Evolutionary conservation across 30 jellyfish, hydroid and myxozoan genomes (phyloP), one percentile per base, ranked within the genome.

Genomic region (Phacellophora camtschatica): DNA sequence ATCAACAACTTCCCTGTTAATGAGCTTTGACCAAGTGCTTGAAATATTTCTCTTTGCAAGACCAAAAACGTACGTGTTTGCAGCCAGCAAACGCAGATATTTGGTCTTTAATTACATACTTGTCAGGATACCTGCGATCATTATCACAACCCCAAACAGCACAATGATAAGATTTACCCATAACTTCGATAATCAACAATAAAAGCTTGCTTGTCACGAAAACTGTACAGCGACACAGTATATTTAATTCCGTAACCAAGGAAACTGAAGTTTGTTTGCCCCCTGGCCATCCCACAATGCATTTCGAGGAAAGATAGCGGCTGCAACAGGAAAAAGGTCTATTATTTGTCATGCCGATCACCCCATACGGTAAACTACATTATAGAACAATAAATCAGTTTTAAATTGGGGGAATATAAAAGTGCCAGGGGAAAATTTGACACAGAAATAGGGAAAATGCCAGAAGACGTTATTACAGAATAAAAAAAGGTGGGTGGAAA

Each of bases 71-170:
- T 8, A 62, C 34, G 51, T 28, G 54, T 31, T 25, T 25, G 54
- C 55, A 62, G 15, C 76, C 76, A 62, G 30, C 76, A 62, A 31
- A 62, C 23, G 51, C 76, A 29, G 76, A 28, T 29, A 62, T 62
- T 53, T 62, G 76, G 8, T 62, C 76, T 62, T n/a, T n/a, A n/a
- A n/a, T n/a, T n/a, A n/a, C n/a, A n/a, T n/a, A n/a, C n/a, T n/a
- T n/a, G n/a, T n/a, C 76, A 62, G 76, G 76, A 62, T 62, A 62
- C 23, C 76, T 62, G 76, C 54, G 76, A 62, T 62, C 76, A 62
- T 62, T 62, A 31, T 62, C 76, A 62, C 76, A 62, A n/a, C 76
- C 76, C 76, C 76, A 25, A 62, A 62, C 76, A 62, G 76, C 76
- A 62, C 76, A 62, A 31, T 62, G 76, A 62, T 62, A 53, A 25